phyloP scores from a whole-genome alignment of 2,888 invertebrate species.

The Tipula vernalis region DNA sequence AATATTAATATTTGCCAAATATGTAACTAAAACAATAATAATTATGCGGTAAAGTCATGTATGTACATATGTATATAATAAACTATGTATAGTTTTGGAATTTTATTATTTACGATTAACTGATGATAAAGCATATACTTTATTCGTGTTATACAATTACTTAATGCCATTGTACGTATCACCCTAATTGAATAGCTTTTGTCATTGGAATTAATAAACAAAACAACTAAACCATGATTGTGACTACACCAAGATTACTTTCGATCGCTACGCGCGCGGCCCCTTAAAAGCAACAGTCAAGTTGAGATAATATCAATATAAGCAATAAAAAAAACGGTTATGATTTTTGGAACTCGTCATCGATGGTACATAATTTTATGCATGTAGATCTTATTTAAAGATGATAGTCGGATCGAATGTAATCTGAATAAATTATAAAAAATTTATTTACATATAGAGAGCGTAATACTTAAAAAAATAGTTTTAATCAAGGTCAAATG shows the following conservation, averaged over 20 bases:
- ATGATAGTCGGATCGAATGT: background rate
- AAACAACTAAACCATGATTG: background rate
- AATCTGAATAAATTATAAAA: background rate
- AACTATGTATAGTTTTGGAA: too few species aligned
- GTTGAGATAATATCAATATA: background rate
- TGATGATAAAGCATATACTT: background rate
- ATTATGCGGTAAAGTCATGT: background rate
- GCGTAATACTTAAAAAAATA: background rate
- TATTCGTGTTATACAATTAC: background rate
- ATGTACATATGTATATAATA: too few species aligned
- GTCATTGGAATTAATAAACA: background rate
- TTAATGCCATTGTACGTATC: background rate
- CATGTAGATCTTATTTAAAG: background rate
- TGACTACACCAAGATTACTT: background rate
- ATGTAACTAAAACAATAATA: background rate
- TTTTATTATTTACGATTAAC: background rate
- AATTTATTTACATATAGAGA: background rate
- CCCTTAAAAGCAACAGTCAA: background rate
- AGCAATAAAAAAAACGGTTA: background rate
- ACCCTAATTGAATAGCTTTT: background rate
- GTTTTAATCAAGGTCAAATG: background rate
- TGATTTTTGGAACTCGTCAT: background rate
- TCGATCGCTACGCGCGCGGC: background rate
- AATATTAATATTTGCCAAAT: background rate
- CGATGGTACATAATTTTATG: background rate